phyloP scores from a whole-genome alignment of 2,113 vertebrate genomes.

The Proterorhinus semilunaris region DNA sequence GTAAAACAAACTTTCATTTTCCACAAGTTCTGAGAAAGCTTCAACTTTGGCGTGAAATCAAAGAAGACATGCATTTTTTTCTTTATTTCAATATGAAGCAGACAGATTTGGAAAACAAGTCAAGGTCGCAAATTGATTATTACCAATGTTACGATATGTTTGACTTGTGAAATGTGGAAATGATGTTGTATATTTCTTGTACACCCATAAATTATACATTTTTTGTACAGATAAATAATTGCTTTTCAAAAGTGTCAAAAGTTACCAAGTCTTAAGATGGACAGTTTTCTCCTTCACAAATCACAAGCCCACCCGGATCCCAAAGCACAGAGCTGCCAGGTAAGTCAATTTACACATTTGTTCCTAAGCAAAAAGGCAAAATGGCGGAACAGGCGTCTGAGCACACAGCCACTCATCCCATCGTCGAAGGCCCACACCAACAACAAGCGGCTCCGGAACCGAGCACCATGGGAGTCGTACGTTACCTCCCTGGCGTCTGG shows the following conservation, averaged over 20 bases:
- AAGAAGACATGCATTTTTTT: background rate
- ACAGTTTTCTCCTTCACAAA: constrained; percentile 39
- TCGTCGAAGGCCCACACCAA: constrained; percentile 14
- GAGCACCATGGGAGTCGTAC: constrained; percentile 61
- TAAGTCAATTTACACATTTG: constrained; percentile 27
- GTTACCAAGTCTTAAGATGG: background rate
- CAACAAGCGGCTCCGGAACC: constrained; percentile 56
- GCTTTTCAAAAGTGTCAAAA: background rate
- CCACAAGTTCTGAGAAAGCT: background rate
- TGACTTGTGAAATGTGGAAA: no score
- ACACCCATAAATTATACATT: background rate
- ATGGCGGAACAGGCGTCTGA: constrained; percentile 27
- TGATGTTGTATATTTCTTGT: no score
- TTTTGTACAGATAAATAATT: background rate
- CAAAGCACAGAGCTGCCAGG: constrained; percentile 18
- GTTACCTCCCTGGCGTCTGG: constrained; percentile 64
- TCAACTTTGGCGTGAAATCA: background rate
- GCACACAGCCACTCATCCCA: constrained; percentile 42
- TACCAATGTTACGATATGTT: no score
- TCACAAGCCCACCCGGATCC: constrained; percentile 27
- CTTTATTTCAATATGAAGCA: background rate
- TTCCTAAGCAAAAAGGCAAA: constrained; percentile 50
- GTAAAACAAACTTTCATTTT: background rate
- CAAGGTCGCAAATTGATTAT: no score
- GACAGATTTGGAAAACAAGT: no score